Evolutionary conservation across 2,888 invertebrate genomes (phyloP).

Genomic region (Trypoxylon attenuatum): DNA sequence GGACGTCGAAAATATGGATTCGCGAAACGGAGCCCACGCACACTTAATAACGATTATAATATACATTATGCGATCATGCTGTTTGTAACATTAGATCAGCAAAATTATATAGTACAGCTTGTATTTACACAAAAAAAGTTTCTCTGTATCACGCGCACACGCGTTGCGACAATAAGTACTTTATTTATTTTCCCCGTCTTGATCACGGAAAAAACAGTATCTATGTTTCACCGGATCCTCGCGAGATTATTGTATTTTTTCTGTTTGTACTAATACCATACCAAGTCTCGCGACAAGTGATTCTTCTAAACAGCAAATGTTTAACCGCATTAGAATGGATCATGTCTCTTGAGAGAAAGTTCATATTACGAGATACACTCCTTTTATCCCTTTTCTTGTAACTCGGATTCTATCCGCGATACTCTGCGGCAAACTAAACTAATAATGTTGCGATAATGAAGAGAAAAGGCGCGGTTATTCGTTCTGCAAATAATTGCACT

Average conservation of each 20-base stretch:
- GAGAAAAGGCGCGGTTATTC: background rate
- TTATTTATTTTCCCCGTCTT: conserved; percentile 8
- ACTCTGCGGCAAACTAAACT: no score
- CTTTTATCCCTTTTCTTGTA: no score
- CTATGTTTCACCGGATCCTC: conserved; percentile 12
- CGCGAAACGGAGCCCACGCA: conserved; percentile 2
- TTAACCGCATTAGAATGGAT: no score
- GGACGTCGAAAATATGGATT: conserved; percentile 26
- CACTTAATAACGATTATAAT: conserved; percentile 21
- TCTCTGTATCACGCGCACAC: conserved; percentile 9
- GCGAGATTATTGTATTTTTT: conserved; percentile 50
- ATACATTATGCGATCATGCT: conserved; percentile 7
- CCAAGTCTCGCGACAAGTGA: conserved; percentile 23
- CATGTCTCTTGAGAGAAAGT: no score
- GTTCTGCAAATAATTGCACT: no score
- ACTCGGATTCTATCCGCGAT: no score
- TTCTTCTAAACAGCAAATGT: no score
- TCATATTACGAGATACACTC: no score
- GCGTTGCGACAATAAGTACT: conserved; percentile 39
- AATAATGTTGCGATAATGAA: background rate
- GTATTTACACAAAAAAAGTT: conserved; percentile 38
- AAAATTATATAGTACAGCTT: conserved; percentile 3
- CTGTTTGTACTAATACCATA: conserved; percentile 50
- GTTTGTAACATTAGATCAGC: background rate
- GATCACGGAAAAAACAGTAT: background rate